Evolutionary conservation across 1,140 invertebrate species (phyloP).

Genomic region (Nasonia longicornis): DNA sequence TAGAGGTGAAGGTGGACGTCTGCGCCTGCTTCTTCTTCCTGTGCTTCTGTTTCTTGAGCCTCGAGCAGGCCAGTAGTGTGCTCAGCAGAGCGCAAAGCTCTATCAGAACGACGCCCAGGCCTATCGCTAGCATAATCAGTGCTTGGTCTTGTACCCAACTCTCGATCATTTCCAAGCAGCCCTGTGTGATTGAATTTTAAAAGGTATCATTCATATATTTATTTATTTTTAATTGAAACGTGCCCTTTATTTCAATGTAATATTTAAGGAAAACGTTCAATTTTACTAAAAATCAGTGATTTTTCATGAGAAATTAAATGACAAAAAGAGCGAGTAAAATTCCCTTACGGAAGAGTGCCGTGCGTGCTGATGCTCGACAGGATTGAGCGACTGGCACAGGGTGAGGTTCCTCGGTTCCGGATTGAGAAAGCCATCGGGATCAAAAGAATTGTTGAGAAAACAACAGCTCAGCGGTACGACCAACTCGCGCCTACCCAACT

Average conservation of each 20-base stretch:
- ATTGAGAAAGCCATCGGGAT: conserved; percentile 77
- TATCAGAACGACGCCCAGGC: conserved; percentile 75
- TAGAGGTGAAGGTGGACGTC: conserved; percentile 63
- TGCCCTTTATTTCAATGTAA: no score
- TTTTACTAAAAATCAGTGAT: background rate
- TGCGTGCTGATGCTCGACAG: conserved; percentile 72
- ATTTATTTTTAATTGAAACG: background rate
- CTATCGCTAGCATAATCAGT: conserved; percentile 76
- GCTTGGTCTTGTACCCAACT: conserved; percentile 84
- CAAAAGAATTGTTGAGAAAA: conserved; percentile 73
- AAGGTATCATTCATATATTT: no score
- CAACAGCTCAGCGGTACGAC: conserved; percentile 85
- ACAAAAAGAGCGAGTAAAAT: background rate
- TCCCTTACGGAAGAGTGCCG: conserved; percentile 73
- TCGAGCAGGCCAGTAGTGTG: conserved; percentile 78
- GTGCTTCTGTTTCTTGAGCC: conserved; percentile 58
- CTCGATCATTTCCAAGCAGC: conserved; percentile 79
- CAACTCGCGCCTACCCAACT: conserved; percentile 77
- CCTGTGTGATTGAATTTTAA: conserved; percentile 62
- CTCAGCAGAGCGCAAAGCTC: conserved; percentile 78
- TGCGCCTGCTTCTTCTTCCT: conserved; percentile 50
- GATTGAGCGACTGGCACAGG: conserved; percentile 78
- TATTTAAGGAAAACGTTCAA: no score
- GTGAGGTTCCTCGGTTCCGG: conserved; percentile 79
- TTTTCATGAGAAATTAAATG: background rate